These are phyloP conservation scores for Cyanoramphus novaezelandiae DNA, from an alignment of 2,113 vertebrate species.

Conservation along the genomic window DNA sequence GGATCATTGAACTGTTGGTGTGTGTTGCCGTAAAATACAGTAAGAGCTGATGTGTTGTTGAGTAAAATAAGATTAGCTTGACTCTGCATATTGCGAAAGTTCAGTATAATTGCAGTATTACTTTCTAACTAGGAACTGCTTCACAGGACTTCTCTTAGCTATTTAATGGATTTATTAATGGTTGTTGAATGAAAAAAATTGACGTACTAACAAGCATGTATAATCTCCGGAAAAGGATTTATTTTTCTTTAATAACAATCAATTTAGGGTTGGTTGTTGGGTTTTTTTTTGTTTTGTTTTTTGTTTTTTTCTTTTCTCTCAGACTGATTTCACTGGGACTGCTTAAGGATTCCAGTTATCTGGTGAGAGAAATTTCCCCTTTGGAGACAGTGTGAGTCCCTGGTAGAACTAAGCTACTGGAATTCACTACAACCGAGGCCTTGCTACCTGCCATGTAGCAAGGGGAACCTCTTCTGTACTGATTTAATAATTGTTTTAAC, in stretches of 20 bases:
- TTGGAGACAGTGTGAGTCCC: not conserved
- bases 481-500: not conserved
- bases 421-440: not conserved
- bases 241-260: not conserved
- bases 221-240: not conserved
- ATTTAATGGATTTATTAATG: not conserved
- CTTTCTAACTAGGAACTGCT: not conserved
- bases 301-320: not conserved
- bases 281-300: too few relatives aligned
- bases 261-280: not conserved
- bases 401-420: not conserved
- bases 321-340: not conserved
- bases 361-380: not conserved
- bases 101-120: not conserved
- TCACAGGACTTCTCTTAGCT: not conserved
- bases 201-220: not conserved
- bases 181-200: not conserved
- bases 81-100: not conserved
- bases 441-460: not conserved
- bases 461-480: not conserved
- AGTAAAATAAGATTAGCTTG: not conserved
- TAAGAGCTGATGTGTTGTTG: not conserved
- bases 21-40: not conserved
- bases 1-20: not conserved
- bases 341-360: not conserved